Evolutionary conservation across 2,113 vertebrate species (phyloP).

Genomic region (Tretioscincus oriximinensis): DNA sequence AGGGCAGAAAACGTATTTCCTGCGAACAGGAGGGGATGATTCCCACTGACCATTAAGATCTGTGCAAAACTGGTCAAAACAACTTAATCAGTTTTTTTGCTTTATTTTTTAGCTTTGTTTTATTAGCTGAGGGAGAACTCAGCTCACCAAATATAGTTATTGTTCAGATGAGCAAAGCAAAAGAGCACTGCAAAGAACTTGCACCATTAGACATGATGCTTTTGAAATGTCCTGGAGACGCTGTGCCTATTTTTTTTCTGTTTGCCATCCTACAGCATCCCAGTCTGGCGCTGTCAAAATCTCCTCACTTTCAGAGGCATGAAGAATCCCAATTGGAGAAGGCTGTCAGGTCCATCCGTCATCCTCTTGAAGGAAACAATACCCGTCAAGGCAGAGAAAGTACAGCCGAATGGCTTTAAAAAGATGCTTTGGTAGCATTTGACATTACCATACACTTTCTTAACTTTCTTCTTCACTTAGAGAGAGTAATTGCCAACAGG

Average conservation of each 20-base stretch:
- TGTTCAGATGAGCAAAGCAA: background rate
- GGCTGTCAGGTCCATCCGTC: background rate
- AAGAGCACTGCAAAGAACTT: background rate
- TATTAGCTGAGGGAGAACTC: background rate
- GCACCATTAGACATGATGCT: background rate
- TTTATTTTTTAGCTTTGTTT: background rate
- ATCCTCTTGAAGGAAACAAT: fast-evolving
- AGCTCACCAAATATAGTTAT: background rate
- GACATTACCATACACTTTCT: background rate
- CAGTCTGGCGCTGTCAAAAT: background rate
- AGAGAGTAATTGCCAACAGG: background rate
- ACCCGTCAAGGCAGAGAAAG: background rate
- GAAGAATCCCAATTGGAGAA: background rate
- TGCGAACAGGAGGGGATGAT: no score
- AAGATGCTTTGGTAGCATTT: background rate
- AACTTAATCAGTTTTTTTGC: no score
- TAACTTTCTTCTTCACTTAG: background rate
- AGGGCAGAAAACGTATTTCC: no score
- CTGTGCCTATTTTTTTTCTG: background rate
- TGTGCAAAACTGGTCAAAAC: no score
- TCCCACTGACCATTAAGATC: no score
- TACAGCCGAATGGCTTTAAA: background rate
- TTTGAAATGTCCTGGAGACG: background rate
- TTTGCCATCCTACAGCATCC: background rate
- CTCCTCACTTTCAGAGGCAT: constrained; percentile 3